Conservation (phyloP, 1,140 invertebrate genomes). For the Megathymus violae region DNA sequence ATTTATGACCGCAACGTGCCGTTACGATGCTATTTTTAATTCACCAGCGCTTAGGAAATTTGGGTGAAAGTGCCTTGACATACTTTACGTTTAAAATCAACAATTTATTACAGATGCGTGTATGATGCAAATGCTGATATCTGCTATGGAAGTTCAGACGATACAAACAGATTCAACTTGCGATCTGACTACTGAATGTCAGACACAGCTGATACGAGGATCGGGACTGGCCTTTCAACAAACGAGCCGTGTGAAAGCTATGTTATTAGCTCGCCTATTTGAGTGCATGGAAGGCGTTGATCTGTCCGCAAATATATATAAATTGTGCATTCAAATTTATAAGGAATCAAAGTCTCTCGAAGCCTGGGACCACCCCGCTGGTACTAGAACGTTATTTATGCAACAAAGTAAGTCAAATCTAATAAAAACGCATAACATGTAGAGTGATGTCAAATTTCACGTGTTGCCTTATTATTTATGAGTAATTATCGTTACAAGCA, state of each 20-base stretch:
- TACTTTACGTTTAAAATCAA: slow-evolving; percentile 25
- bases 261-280: slow-evolving; percentile 62
- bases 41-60: slow-evolving; percentile 24
- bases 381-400: slow-evolving; percentile 73
- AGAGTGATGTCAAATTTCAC: background rate
- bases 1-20: slow-evolving; percentile 39
- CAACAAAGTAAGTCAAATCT: slow-evolving; percentile 65
- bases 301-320: slow-evolving; percentile 68
- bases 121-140: slow-evolving; percentile 73
- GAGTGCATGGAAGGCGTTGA: slow-evolving; percentile 72
- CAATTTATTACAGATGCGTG: slow-evolving; percentile 63
- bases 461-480: too few species aligned
- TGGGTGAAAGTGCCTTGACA: slow-evolving; percentile 42
- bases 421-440: slow-evolving; percentile 1
- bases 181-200: slow-evolving; percentile 68
- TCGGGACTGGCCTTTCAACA: slow-evolving; percentile 72
- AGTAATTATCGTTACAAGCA: too few species aligned
- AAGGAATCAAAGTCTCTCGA: slow-evolving; percentile 76
- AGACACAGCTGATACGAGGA: slow-evolving; percentile 63
- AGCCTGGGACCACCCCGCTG: slow-evolving; percentile 71
- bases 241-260: slow-evolving; percentile 64
- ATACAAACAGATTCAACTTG: slow-evolving; percentile 61
- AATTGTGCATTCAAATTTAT: slow-evolving; percentile 75
- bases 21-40: slow-evolving; percentile 34
- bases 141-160: slow-evolving; percentile 71